Conservation (phyloP, 2,888 invertebrate species). For the Microplitis deprimator region DNA sequence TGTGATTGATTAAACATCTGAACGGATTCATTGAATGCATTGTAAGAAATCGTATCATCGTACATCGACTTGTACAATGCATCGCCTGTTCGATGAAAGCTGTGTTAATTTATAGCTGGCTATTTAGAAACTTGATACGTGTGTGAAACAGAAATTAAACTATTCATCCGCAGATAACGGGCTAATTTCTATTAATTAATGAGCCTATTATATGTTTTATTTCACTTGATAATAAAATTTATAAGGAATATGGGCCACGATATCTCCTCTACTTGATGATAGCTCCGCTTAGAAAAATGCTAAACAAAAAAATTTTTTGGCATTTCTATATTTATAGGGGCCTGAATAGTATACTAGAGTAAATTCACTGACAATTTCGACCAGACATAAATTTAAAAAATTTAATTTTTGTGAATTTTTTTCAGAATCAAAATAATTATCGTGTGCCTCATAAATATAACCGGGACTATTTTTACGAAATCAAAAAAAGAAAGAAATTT, state of each 20-base stretch:
- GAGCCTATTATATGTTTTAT: not conserved
- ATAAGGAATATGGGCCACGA: not conserved
- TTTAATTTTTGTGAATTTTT: too few relatives aligned
- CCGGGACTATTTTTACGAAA: too few relatives aligned
- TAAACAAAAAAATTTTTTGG: not conserved
- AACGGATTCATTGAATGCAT: slow-evolving; percentile 3
- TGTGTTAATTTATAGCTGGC: slow-evolving; percentile 24
- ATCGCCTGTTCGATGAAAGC: slow-evolving; percentile 13
- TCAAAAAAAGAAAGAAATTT: too few relatives aligned
- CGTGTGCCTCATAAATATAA: too few relatives aligned
- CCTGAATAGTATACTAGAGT: too few relatives aligned
- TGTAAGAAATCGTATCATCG: slow-evolving; percentile 6
- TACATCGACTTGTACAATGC: not conserved
- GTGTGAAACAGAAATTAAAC: slow-evolving; percentile 10
- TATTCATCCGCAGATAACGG: slow-evolving; percentile 4
- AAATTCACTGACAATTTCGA: too few relatives aligned
- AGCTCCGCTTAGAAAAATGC: too few relatives aligned
- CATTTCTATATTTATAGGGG: too few relatives aligned
- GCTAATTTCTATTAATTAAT: not conserved
- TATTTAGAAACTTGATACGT: slow-evolving; percentile 2
- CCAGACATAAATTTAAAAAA: too few relatives aligned
- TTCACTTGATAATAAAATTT: not conserved
- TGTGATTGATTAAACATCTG: slow-evolving; percentile 13
- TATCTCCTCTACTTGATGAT: too few relatives aligned
- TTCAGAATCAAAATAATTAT: too few relatives aligned